Conservation (phyloP, 1,140 invertebrate genomes). For the Drosophila simulans region DNA sequence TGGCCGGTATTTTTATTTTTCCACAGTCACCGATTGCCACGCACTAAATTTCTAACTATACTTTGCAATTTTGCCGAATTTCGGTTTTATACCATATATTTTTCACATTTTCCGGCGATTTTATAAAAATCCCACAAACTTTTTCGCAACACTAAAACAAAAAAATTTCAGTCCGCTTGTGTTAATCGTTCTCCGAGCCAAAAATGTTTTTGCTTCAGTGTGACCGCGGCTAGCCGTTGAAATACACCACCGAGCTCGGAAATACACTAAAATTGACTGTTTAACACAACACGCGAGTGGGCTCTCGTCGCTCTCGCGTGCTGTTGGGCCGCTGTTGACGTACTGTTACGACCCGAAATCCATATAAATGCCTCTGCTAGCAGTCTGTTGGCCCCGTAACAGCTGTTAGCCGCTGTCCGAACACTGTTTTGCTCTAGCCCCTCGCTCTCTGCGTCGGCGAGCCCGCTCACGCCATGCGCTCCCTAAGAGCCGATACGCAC, state of each 20-base stretch:
- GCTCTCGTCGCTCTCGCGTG: conserved; percentile 2
- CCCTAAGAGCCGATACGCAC: conserved; percentile 21
- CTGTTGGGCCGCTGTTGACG: conserved; percentile 6
- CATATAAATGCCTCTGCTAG: conserved; percentile 19
- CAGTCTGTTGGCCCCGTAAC: neutral
- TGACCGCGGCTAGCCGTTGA: conserved; percentile 15
- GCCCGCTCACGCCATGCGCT: conserved; percentile 44
- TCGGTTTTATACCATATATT: conserved; percentile 73
- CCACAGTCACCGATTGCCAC: conserved; percentile 42
- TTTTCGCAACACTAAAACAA: conserved; percentile 84
- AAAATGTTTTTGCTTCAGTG: conserved; percentile 26
- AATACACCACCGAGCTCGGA: conserved; percentile 7
- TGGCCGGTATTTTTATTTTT: conserved; percentile 36
- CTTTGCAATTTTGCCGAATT: conserved; percentile 67
- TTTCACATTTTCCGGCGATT: conserved; percentile 82
- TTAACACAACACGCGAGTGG: neutral
- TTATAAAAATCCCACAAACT: conserved; percentile 77
- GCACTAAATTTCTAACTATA: conserved; percentile 75
- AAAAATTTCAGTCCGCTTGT: conserved; percentile 83
- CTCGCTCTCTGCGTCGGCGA: conserved; percentile 39
- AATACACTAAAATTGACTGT: conserved; percentile 12
- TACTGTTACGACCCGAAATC: conserved; percentile 2
- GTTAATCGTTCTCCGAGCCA: conserved; percentile 46
- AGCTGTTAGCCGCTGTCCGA: conserved; percentile 4
- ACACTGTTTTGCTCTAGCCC: conserved; percentile 5